Evolutionary conservation across 2,888 invertebrate genomes (phyloP).

Genomic region (Digitonthophagus gazella): DNA sequence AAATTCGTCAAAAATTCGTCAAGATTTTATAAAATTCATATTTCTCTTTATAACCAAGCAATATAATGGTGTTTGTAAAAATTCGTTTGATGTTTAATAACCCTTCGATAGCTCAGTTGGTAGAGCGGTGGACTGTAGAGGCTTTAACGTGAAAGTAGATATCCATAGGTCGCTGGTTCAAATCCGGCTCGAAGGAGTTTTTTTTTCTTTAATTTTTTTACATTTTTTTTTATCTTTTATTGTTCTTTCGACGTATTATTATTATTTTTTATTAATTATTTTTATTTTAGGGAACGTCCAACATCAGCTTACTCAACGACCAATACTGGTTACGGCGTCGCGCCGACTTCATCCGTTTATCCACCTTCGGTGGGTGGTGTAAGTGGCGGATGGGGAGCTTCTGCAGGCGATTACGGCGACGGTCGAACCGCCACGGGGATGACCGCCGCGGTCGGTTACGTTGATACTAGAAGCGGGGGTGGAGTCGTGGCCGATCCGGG

Average conservation of each 20-base stretch:
- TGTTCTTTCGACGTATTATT: too few species aligned
- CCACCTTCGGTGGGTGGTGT: constrained; percentile 15
- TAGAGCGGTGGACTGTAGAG: constrained; percentile 50
- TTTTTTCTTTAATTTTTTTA: too few species aligned
- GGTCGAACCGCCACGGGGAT: constrained; percentile 20
- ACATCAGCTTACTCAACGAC: too few species aligned
- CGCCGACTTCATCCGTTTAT: constrained; percentile 5
- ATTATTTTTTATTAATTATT: too few species aligned
- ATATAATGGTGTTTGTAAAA: too few species aligned
- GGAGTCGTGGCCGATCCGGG: constrained; percentile 27
- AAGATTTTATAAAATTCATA: too few species aligned
- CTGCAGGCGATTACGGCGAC: constrained; percentile 27
- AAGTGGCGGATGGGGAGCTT: constrained; percentile 15
- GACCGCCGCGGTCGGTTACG: background rate
- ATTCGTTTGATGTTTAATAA: too few species aligned
- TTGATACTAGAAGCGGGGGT: constrained; percentile 20
- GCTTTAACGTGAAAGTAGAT: background rate
- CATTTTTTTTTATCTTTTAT: constrained; percentile 6
- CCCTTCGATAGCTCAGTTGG: constrained; percentile 50
- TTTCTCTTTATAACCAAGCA: too few species aligned
- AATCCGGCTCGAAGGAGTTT: constrained; percentile 45
- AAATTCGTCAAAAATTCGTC: too few species aligned
- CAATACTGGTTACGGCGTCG: constrained; percentile 27
- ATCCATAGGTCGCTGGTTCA: constrained; percentile 58
- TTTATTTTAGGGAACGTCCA: too few species aligned